phyloP scores from a whole-genome alignment of 2,888 invertebrate species.

The Macrophya alboannulata region DNA sequence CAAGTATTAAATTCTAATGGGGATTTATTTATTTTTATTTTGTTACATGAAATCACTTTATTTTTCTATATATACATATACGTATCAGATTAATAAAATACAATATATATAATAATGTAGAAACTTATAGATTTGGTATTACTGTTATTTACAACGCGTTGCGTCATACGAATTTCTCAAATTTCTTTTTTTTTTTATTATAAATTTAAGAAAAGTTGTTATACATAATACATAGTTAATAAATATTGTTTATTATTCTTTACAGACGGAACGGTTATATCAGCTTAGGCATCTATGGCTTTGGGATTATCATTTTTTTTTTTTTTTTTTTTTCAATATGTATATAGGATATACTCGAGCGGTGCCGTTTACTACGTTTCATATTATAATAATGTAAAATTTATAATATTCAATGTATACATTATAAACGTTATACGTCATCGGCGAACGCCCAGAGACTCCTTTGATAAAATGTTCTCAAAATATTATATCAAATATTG shows the following conservation, averaged over 20 bases:
- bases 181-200: background rate
- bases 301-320: constrained; percentile 31
- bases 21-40: background rate
- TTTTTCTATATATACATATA: constrained; percentile 53
- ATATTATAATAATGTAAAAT: background rate
- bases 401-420: background rate
- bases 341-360: background rate
- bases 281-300: constrained; percentile 43
- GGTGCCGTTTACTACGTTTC: constrained; percentile 13
- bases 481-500: constrained; percentile 47
- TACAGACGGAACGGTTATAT: constrained; percentile 37
- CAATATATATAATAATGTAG: constrained; percentile 15
- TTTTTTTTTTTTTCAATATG: background rate
- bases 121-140: constrained; percentile 39
- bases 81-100: constrained; percentile 48
- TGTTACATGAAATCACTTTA: constrained; percentile 49
- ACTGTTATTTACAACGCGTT: constrained; percentile 2
- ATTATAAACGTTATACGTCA: constrained; percentile 29
- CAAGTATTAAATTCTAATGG: background rate
- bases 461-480: constrained; percentile 18
- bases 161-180: background rate
- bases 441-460: background rate
- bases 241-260: constrained; percentile 29
- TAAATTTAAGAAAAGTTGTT: background rate
- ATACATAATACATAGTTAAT: constrained; percentile 5